phyloP scores from a whole-genome alignment of 2,113 vertebrate species.

The Tylochromis polylepis region DNA sequence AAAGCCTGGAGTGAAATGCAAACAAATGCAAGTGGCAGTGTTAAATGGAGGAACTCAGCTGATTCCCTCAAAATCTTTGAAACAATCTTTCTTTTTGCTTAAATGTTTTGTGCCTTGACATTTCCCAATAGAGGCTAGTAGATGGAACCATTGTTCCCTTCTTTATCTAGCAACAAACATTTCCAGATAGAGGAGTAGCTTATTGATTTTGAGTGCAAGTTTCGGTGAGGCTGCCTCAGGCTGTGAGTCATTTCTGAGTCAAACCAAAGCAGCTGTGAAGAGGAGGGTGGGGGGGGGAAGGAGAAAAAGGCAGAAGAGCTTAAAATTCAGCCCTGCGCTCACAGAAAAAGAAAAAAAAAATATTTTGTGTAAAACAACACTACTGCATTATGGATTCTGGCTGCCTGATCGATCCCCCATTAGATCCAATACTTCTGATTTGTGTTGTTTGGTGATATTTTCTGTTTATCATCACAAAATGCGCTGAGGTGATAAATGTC shows the following conservation, averaged over 20 bases:
- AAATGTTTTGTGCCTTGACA: neutral
- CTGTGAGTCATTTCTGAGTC: slow-evolving; percentile 37
- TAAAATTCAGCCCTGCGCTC: neutral
- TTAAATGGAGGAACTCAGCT: neutral
- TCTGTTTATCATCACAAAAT: neutral
- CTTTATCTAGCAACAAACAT: neutral
- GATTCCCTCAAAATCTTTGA: neutral
- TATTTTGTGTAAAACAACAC: neutral
- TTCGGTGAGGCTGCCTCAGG: slow-evolving; percentile 16
- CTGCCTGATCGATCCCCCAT: neutral
- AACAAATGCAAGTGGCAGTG: neutral
- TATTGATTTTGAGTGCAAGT: slow-evolving; percentile 36
- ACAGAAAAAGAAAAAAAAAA: neutral
- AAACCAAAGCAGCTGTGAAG: neutral
- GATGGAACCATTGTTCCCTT: neutral
- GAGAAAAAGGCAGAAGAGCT: neutral
- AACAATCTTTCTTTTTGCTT: neutral
- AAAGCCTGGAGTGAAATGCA: neutral
- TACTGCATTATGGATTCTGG: neutral
- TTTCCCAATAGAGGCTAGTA: neutral
- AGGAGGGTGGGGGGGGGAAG: neutral
- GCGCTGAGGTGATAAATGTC: neutral
- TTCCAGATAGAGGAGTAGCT: slow-evolving; percentile 11
- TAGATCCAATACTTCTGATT: neutral
- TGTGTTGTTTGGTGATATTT: neutral